Evolutionary conservation across 92 coral and sea anemone species (phyloP).

Genomic region (Heteractis magnifica): DNA sequence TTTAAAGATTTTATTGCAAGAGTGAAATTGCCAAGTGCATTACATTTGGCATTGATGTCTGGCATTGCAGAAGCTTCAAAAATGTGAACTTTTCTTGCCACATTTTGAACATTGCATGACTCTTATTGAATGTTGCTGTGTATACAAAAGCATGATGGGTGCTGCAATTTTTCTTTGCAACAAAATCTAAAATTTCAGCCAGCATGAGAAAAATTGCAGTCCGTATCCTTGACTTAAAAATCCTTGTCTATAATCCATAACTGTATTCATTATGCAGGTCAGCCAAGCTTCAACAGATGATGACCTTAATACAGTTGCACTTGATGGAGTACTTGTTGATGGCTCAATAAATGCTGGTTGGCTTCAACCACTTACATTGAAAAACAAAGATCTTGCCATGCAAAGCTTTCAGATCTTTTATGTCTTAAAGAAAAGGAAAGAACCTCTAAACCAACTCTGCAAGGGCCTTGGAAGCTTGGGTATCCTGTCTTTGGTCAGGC

Average conservation of each 20-base stretch:
- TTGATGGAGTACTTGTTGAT: slow-evolving; percentile 13
- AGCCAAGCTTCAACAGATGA: slow-evolving; percentile 26
- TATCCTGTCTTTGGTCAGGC: slow-evolving; percentile 18
- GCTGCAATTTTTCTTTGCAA: not conserved
- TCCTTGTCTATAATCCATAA: not conserved
- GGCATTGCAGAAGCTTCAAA: too few relatives aligned
- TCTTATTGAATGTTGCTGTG: not conserved
- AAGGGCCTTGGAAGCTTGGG: slow-evolving; percentile 34
- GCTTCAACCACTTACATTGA: slow-evolving; percentile 29
- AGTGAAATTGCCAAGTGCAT: too few relatives aligned
- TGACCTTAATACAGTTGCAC: slow-evolving; percentile 12
- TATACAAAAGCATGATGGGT: too few relatives aligned
- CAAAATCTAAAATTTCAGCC: not conserved
- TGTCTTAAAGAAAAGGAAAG: slow-evolving; percentile 44
- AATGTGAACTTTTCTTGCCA: too few relatives aligned
- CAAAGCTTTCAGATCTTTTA: slow-evolving; percentile 25
- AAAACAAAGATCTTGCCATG: slow-evolving; percentile 45
- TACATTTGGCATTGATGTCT: too few relatives aligned
- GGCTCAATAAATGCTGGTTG: slow-evolving; percentile 43
- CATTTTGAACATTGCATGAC: not conserved
- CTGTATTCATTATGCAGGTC: slow-evolving; percentile 11
- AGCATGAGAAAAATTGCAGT: too few relatives aligned
- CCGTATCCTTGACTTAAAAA: too few relatives aligned
- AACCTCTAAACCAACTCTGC: slow-evolving; percentile 44
- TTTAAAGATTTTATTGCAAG: not conserved